Percentiles rank a stretch among this genome's conserved stretches.
Evolutionary conservation across 2,888 invertebrate genomes (phyloP).

Genomic region (Chrysotoxum bicinctum): DNA sequence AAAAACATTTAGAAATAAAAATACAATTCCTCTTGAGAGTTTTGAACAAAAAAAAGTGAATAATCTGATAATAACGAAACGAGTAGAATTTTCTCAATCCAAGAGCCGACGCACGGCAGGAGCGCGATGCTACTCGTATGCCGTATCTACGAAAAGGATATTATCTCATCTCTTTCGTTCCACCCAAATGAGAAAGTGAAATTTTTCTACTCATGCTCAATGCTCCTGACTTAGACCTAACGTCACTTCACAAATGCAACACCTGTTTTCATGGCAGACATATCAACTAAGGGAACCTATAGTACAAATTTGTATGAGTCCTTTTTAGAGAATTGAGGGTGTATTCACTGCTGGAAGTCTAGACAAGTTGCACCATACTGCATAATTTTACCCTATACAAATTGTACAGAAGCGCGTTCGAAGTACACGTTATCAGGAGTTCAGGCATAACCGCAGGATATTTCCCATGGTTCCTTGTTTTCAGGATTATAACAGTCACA

Average conservation of each 20-base stretch:
- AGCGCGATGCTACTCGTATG: no score
- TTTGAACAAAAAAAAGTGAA: conserved; percentile 63
- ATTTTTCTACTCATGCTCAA: conserved; percentile 37
- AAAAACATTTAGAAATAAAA: conserved; percentile 74
- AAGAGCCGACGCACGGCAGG: no score
- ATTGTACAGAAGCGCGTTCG: conserved; percentile 46
- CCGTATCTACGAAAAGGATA: conserved; percentile 5
- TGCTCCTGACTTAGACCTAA: conserved; percentile 13
- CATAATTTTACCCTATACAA: background rate
- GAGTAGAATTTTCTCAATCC: background rate
- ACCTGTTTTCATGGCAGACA: conserved; percentile 33
- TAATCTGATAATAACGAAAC: background rate
- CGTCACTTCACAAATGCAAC: conserved; percentile 25
- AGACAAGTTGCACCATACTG: conserved; percentile 49
- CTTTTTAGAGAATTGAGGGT: background rate
- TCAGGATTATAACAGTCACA: background rate
- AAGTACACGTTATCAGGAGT: conserved; percentile 54
- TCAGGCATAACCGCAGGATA: background rate
- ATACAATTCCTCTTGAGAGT: conserved; percentile 42
- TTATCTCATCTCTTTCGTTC: conserved; percentile 38
- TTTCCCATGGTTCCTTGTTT: background rate
- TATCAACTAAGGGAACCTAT: background rate
- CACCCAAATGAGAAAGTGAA: conserved; percentile 44
- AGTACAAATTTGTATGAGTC: conserved; percentile 18
- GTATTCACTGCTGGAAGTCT: conserved; percentile 37